A percentile compares a stretch with the other conserved stretches of the same genome.
Evolutionary conservation across 2,113 vertebrate genomes (phyloP).

Genomic region (Ginglymostoma cirratum): DNA sequence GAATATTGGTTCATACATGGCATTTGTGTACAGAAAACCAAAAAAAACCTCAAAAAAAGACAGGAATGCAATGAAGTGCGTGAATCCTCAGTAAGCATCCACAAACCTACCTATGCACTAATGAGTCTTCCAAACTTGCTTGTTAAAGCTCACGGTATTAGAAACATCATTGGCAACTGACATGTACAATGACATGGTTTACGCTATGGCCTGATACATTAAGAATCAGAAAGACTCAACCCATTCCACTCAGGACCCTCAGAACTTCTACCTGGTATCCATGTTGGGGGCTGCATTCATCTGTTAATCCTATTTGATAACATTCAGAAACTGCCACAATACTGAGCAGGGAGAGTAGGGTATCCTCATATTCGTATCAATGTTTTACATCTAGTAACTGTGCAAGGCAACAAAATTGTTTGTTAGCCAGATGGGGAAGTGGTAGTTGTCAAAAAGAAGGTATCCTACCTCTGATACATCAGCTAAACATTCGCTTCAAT

Average conservation of each 20-base stretch:
- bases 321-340: background rate
- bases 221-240: background rate
- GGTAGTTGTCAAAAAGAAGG: slow-evolving; percentile 40
- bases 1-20: background rate
- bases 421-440: background rate
- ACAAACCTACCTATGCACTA: background rate
- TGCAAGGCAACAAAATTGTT: background rate
- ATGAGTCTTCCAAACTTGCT: background rate
- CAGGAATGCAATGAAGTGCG: background rate
- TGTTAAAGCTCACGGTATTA: background rate
- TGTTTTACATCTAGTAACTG: background rate
- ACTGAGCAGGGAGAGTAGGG: background rate
- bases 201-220: background rate
- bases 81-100: background rate
- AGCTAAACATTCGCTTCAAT: slow-evolving; percentile 85
- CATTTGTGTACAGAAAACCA: no score
- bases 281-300: background rate
- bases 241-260: background rate
- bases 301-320: background rate
- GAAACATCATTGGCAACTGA: background rate
- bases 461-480: slow-evolving; percentile 71
- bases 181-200: background rate
- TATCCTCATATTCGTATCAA: background rate
- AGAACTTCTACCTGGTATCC: background rate
- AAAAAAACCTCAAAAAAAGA: background rate